Evolutionary conservation across 2,888 invertebrate species (phyloP).

Genomic region (Heteromyza rotundicornis): DNA sequence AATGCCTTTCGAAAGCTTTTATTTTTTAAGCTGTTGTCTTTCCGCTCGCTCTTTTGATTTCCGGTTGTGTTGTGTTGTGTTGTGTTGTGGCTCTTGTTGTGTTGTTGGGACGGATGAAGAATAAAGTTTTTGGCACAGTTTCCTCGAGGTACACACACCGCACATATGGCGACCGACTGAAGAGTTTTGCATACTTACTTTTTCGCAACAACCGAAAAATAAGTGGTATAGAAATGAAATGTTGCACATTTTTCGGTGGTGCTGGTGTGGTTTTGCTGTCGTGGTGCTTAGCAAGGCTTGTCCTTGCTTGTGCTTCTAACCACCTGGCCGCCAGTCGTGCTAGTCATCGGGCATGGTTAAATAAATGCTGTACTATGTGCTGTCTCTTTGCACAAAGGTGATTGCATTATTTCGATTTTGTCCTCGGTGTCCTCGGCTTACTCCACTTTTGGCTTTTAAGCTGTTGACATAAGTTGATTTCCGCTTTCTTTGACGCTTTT

Average conservation of each 20-base stretch:
- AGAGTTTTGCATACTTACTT: too few species aligned
- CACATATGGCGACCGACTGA: neutral
- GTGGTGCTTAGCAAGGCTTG: too few species aligned
- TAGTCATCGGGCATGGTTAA: slow-evolving; percentile 4
- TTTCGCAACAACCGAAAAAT: too few species aligned
- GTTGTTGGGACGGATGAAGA: neutral
- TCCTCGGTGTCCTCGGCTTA: neutral
- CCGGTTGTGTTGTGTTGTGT: slow-evolving; percentile 27
- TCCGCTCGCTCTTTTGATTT: slow-evolving; percentile 49
- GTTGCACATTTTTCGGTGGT: neutral
- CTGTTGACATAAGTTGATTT: slow-evolving; percentile 52
- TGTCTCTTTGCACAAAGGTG: neutral
- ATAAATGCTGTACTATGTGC: neutral
- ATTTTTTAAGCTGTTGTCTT: slow-evolving; percentile 34
- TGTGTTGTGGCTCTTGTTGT: neutral
- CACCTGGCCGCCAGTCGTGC: neutral
- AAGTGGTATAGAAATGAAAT: too few species aligned
- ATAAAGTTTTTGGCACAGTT: slow-evolving; percentile 12
- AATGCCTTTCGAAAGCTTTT: neutral
- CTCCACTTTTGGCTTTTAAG: slow-evolving; percentile 41
- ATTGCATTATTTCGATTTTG: slow-evolving; percentile 3
- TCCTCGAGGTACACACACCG: neutral
- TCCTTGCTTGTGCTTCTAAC: too few species aligned
- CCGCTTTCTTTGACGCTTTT: slow-evolving; percentile 16
- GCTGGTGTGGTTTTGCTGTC: slow-evolving; percentile 6